phyloP scores from a whole-genome alignment of 2,888 invertebrate genomes.

The Eucera pruinosa region DNA sequence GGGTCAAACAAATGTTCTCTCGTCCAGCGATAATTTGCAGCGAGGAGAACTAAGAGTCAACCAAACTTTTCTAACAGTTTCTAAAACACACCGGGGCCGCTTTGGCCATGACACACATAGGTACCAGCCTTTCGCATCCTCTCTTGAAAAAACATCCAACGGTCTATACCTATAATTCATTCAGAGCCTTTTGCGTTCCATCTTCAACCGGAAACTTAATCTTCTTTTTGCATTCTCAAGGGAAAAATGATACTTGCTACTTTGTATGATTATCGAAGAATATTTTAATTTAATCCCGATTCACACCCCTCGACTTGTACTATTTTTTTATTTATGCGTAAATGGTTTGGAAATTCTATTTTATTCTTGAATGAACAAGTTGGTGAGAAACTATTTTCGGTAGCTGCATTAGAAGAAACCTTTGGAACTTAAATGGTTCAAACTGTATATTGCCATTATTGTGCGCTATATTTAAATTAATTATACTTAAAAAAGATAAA shows the following conservation, averaged over 20 bases:
- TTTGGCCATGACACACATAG: conserved; percentile 71
- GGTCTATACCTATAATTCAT: conserved; percentile 59
- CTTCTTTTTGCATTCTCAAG: conserved; percentile 53
- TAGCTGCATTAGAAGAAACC: too few relatives aligned
- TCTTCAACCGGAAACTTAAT: conserved; percentile 45
- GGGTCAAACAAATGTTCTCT: conserved; percentile 49
- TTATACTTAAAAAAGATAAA: too few relatives aligned
- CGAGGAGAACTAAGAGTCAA: conserved; percentile 46
- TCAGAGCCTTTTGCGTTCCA: conserved; percentile 42
- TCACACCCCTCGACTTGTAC: background rate
- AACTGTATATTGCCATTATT: too few relatives aligned
- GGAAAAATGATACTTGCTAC: conserved; percentile 23
- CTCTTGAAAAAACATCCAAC: conserved; percentile 65
- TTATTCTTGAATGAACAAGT: conserved; percentile 1
- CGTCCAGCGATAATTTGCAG: conserved; percentile 64
- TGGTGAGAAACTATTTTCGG: background rate
- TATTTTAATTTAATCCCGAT: conserved; percentile 23
- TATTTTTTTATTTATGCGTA: background rate
- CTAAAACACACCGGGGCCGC: conserved; percentile 64
- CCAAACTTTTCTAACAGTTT: conserved; percentile 67
- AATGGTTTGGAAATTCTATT: background rate
- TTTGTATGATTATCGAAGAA: conserved; percentile 25
- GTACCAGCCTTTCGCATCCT: conserved; percentile 71
- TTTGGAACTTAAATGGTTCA: too few relatives aligned
- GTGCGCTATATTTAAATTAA: too few relatives aligned